Base-by-base conservation (phyloP, 2,113 vertebrate species). In the Thinocorus orbignyianus region DNA sequence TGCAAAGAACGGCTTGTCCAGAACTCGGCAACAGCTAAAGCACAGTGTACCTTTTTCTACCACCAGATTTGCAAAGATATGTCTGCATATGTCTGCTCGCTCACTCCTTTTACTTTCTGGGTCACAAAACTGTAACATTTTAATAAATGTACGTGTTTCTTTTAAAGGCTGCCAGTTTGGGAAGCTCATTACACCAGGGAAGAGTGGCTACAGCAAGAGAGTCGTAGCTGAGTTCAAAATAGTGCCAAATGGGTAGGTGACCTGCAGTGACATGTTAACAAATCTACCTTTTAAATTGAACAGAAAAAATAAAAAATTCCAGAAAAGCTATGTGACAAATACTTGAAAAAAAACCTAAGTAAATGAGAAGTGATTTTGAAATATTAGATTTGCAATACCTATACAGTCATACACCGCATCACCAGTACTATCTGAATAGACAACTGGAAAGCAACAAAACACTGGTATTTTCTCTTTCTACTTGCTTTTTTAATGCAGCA, bases 261-360 rank as follows among this genome's bases (percentile, higher is more conserved):
- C 30, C 9, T 14, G n/a, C 30, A 58, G 4, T 54, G 15, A 60
- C 11, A 51, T 13, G 10, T 30, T 10, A 72, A 76, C 10, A 58
- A 48, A 10, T 13, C 3, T 19, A 77, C 8, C 78, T 85, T 49
- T 23, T 9, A 58, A 44, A 42, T 74, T 16, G 41, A 73, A 31
- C 4, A 4, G 17, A 6, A 26, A 13, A 2, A 33, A 49, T n/a
- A 52, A 39, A 41, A 65, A 48, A 28, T 1, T 24, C 3, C 9
- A 73, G 31, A 69, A 79, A 86, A 70, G 8, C 11, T 37, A 25
- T 9, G 13, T 17, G 10, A 26, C n/a, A 92, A 76, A 71, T 30
- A n/a, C 13, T 48, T 51, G 0, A 4, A 46, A 70, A 35, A 4
- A 33, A 1, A 7, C 17, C 11, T 8, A 54, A 49, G 28, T 58